A percentile compares a stretch with the other conserved stretches of the same genome.
Evolutionary conservation across 2,113 vertebrate species (phyloP).

Genomic region (Pseudopodoces humilis): DNA sequence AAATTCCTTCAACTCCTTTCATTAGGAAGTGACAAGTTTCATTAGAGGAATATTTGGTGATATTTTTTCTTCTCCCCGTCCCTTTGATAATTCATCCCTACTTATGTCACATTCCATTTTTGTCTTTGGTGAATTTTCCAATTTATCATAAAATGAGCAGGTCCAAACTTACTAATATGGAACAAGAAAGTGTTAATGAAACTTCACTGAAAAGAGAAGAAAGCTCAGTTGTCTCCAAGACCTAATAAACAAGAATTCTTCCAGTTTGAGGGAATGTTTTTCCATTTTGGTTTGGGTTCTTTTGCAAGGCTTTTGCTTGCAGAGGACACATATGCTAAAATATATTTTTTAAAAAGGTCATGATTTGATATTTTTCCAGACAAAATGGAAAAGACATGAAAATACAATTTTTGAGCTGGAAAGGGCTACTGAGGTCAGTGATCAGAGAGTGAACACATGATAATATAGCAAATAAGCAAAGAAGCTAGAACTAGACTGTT

Average conservation of each 20-base stretch:
- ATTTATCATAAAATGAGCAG: background rate
- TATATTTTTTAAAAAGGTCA: background rate
- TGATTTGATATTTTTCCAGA: background rate
- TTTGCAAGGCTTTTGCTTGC: background rate
- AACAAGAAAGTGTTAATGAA: background rate
- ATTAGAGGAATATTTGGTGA: conserved; percentile 10
- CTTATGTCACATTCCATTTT: conserved; percentile 4
- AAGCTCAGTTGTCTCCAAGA: background rate
- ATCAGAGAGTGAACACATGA: background rate
- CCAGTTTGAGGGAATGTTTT: background rate
- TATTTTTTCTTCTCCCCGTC: background rate
- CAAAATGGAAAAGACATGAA: background rate
- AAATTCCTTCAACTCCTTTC: background rate
- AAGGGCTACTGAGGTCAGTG: background rate
- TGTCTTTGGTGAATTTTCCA: background rate
- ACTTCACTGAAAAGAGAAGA: background rate
- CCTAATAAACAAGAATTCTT: background rate
- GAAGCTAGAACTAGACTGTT: background rate
- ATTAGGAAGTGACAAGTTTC: conserved; percentile 14
- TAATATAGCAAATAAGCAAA: background rate
- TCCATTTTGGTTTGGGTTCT: background rate
- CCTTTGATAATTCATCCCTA: background rate
- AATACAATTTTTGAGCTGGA: background rate
- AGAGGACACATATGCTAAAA: background rate
- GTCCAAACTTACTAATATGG: background rate